These are phyloP conservation scores for Carapus acus DNA, from an alignment of 2,797 vertebrate species.

Conservation along the genomic window DNA sequence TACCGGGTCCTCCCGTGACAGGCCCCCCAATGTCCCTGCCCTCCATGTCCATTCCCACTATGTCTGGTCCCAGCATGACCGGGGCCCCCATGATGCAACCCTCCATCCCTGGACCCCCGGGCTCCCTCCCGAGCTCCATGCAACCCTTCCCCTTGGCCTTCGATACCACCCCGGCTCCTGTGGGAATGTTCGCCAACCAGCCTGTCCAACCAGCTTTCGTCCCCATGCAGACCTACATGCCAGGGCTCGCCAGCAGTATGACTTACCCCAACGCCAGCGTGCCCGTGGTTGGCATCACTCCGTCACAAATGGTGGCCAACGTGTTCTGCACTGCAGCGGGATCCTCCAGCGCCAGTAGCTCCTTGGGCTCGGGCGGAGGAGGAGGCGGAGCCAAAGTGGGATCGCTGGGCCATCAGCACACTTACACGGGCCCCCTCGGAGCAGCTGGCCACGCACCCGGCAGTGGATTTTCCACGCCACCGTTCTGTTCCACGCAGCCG, in stretches of 20 bases:
- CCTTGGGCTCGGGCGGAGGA: conserved; percentile 52
- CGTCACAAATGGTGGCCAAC: conserved; percentile 92
- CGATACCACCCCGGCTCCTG: conserved; percentile 66
- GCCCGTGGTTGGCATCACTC: conserved; percentile 88
- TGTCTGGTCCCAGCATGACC: conserved; percentile 65
- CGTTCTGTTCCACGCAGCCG: conserved; percentile 53
- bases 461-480: conserved; percentile 55
- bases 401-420: conserved; percentile 50
- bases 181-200: conserved; percentile 69
- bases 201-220: conserved; percentile 74
- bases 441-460: conserved; percentile 26
- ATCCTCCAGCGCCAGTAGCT: conserved; percentile 55
- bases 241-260: conserved; percentile 73
- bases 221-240: conserved; percentile 78
- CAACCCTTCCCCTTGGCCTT: conserved; percentile 78
- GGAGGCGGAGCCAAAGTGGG: conserved; percentile 65
- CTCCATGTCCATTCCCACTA: conserved; percentile 68
- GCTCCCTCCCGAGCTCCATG: conserved; percentile 74
- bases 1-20: conserved; percentile 64
- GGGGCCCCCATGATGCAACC: conserved; percentile 60
- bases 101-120: conserved; percentile 49
- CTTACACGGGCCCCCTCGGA: conserved; percentile 43
- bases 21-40: conserved; percentile 68
- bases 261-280: conserved; percentile 77
- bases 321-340: conserved; percentile 84